Percentiles rank a stretch among this genome's conserved stretches.
Conservation (phyloP, 2,113 vertebrate species). For the Morone chrysops region DNA sequence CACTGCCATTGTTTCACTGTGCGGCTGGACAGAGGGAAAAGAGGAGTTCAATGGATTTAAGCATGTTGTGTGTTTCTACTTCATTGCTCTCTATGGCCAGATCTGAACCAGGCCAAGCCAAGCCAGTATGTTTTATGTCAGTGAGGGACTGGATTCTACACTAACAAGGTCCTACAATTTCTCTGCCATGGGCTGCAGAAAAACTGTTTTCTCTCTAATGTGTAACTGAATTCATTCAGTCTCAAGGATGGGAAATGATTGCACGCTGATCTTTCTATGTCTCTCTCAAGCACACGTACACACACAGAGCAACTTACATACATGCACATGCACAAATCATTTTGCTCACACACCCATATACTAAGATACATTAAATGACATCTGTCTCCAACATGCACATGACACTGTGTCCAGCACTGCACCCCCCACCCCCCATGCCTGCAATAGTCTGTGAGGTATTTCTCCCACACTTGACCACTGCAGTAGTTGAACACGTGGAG, state of each 20-base stretch:
- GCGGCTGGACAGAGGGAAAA: conserved; percentile 26
- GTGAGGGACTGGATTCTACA: conserved; percentile 15
- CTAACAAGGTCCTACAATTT: conserved; percentile 46
- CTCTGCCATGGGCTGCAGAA: conserved; percentile 4
- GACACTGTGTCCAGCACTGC: background rate
- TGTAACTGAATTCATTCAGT: conserved; percentile 16
- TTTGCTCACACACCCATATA: background rate
- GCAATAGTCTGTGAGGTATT: conserved; percentile 18
- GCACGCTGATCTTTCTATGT: background rate
- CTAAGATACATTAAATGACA: conserved; percentile 1
- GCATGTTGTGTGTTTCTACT: conserved; percentile 47
- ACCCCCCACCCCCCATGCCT: background rate
- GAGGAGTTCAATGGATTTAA: conserved; percentile 24
- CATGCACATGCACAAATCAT: background rate
- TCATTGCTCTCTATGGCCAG: conserved; percentile 33
- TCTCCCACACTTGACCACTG: conserved; percentile 37
- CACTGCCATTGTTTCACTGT: conserved; percentile 52
- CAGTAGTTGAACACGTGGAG: conserved; percentile 45
- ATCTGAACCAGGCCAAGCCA: conserved; percentile 27
- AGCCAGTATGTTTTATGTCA: conserved; percentile 52
- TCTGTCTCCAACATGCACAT: background rate
- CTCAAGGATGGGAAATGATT: conserved; percentile 1
- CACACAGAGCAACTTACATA: conserved; percentile 25
- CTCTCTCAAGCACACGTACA: background rate
- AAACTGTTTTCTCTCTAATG: conserved; percentile 14